These are phyloP conservation scores for Ochropleura plecta DNA, from an alignment of 2,888 invertebrate species.

Conservation along the genomic window DNA sequence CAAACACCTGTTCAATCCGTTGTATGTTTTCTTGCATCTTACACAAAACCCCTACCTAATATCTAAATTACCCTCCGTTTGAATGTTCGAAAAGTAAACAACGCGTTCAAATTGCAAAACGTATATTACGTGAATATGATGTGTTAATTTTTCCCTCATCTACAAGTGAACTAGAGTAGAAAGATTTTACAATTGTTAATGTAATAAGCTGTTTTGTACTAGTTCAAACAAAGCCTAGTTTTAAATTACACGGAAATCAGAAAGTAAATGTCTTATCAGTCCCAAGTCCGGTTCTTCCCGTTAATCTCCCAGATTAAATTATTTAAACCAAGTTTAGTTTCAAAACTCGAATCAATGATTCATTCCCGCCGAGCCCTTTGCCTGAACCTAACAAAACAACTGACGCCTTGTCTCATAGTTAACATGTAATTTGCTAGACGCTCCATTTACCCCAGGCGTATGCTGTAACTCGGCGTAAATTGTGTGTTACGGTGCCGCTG, in stretches of 20 bases:
- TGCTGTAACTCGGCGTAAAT: conserved; percentile 78
- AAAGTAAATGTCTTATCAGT: not conserved
- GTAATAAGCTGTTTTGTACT: conserved; percentile 12
- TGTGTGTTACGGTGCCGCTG: conserved; percentile 76
- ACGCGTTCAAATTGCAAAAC: conserved; percentile 48
- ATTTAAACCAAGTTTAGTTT: conserved; percentile 7
- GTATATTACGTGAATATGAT: conserved; percentile 54
- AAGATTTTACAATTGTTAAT: conserved; percentile 74
- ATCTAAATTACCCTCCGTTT: conserved; percentile 33
- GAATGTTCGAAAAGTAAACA: conserved; percentile 47
- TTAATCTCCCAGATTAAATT: conserved; percentile 18
- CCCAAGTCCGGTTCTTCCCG: not conserved
- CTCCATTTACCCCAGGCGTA: conserved; percentile 73
- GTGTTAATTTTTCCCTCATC: conserved; percentile 66
- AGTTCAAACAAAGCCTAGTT: not conserved
- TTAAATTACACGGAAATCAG: conserved; percentile 11
- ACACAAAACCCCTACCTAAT: conserved; percentile 16
- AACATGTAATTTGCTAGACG: conserved; percentile 73
- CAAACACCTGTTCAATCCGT: conserved; percentile 26
- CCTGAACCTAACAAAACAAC: conserved; percentile 18
- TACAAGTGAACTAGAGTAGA: conserved; percentile 77
- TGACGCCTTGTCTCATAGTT: conserved; percentile 54
- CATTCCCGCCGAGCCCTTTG: conserved; percentile 28
- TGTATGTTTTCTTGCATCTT: conserved; percentile 30
- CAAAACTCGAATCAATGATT: conserved; percentile 22